A percentile compares a stretch with the other conserved stretches of the same genome.
Evolutionary conservation across 2,113 vertebrate species (phyloP).

Genomic region (Mirounga angustirostris): DNA sequence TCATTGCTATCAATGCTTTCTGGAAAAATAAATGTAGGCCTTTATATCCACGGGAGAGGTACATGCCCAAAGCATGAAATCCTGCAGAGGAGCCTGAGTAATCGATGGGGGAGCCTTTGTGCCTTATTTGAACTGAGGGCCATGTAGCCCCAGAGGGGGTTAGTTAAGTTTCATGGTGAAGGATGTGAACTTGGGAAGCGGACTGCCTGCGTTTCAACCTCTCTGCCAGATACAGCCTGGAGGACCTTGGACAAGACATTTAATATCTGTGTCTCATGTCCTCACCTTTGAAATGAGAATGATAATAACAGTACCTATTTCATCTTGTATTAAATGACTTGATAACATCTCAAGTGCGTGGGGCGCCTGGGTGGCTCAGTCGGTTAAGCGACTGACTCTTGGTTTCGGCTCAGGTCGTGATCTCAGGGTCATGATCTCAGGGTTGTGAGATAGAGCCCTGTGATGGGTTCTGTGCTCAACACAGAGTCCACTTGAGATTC

Average conservation of each 20-base stretch:
- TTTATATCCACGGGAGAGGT: neutral
- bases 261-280: neutral
- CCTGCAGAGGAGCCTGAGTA: neutral
- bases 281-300: neutral
- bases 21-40: neutral
- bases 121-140: neutral
- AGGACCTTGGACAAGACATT: neutral
- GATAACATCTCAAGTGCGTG: neutral
- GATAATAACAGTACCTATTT: neutral
- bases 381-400: neutral
- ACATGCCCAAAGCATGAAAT: neutral
- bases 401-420: neutral
- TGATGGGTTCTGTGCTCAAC: rapidly evolving
- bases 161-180: slow-evolving; percentile 28
- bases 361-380: neutral
- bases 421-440: neutral
- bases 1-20: neutral
- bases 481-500: neutral
- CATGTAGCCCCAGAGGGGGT: neutral
- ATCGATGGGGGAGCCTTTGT: neutral
- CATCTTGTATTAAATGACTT: neutral
- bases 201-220: neutral
- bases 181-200: neutral
- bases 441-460: neutral
- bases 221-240: neutral